These are phyloP conservation scores for Tragelaphus imberbis DNA, from an alignment of 2,113 vertebrate genomes.

Conservation along the genomic window DNA sequence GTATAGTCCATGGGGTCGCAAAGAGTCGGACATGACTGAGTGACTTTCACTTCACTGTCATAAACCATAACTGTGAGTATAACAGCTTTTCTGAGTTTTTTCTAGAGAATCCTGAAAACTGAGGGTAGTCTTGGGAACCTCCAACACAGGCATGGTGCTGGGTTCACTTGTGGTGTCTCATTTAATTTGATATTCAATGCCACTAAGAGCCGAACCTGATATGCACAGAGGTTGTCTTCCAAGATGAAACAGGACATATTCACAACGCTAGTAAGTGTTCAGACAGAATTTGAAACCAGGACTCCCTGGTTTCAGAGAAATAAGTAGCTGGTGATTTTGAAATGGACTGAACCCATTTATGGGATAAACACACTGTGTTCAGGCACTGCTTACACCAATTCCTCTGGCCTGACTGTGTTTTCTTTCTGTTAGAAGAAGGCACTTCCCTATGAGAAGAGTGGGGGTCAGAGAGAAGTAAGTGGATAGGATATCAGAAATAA, in stretches of 20 bases:
- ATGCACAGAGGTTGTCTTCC: neutral
- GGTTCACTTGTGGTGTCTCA: neutral
- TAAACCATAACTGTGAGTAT: neutral
- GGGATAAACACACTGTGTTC: rapidly evolving
- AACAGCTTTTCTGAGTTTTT: neutral
- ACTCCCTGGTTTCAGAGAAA: neutral
- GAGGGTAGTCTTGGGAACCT: neutral
- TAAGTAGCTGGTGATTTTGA: neutral
- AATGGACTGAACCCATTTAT: neutral
- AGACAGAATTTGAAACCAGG: neutral
- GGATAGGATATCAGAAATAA: neutral
- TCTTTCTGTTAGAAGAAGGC: neutral
- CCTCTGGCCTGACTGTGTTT: neutral
- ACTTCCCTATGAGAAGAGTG: no score
- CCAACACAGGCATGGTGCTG: neutral
- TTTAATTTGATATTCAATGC: neutral
- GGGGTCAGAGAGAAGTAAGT: neutral
- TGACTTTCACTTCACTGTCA: neutral
- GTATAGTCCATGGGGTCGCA: neutral
- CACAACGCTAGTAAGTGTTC: rapidly evolving
- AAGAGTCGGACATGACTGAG: rapidly evolving
- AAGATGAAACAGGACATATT: no score
- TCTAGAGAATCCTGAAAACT: neutral
- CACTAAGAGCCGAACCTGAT: neutral
- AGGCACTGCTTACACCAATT: rapidly evolving